Evolutionary conservation across 1,140 invertebrate species (phyloP), one percentile per base, ranked within the genome.

Genomic region (Chelonus insularis): DNA sequence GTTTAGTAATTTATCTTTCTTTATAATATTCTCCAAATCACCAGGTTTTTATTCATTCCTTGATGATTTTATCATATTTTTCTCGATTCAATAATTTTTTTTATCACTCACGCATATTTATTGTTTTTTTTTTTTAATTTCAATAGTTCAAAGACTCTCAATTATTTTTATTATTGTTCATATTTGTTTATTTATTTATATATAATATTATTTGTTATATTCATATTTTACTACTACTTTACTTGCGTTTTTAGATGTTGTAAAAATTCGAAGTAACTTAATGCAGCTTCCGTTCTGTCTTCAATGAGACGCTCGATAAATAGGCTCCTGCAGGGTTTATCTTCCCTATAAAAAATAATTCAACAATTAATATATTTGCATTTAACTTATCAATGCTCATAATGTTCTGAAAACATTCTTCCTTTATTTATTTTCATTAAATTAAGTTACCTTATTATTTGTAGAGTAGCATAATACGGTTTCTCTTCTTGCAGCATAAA

Each of bases 181-280:
- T n/a, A 43, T n/a, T 29, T 29, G 25, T 29, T 29, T 29, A 29
- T 7, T 29, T 29, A 29, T 29, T 4, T 29, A 29, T 29, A 29
- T 29, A 29, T 29, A 29, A 3, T 6, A 2, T 37, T 9, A 37
- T 37, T 37, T 37, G 11, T 37, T n/a, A 29, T 29, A 29, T 29
- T 29, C 25, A 29, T 29, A 29, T 29, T 32, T 47, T 61, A 64
- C 58, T 64, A 67, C 68, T 82, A 94, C 85, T 94, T 96, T 71
- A 97, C 86, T 82, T 95, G 92, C 70, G 87, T 88, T 81, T 96
- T 94, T 60, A 99, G 83, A 83, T 97, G 94, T 81, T 98, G 96
- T 74, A 99, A 85, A 83, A 99, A 99, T 87, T 99, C 97, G 80
- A 96, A 94, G 81, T 99, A 99, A 68, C 94, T 96, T 78, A 97